These are phyloP conservation scores for Aphelinus atriplicis DNA, from an alignment of 1,140 invertebrate species.

Conservation along the genomic window DNA sequence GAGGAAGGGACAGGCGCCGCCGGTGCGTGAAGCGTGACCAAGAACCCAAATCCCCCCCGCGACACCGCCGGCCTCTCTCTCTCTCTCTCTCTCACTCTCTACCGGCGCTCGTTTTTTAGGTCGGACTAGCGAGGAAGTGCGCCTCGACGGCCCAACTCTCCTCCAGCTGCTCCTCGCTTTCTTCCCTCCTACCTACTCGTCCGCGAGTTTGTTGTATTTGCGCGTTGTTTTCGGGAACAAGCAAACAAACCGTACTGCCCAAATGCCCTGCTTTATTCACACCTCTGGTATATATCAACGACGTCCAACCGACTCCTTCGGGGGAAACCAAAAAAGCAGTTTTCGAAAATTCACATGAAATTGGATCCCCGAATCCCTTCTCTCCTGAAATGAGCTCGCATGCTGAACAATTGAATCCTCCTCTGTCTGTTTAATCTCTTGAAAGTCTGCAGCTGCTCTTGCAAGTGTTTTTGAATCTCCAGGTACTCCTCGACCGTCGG, in stretches of 20 bases:
- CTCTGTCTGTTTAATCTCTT: constrained; percentile 64
- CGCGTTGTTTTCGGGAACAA: no score
- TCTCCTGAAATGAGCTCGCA: background rate
- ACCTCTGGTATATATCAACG: no score
- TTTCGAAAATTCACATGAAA: no score
- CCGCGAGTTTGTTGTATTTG: no score
- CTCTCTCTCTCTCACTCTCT: no score
- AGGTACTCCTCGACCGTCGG: constrained; percentile 70
- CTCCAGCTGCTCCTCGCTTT: background rate
- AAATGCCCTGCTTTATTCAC: no score
- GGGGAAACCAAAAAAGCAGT: no score
- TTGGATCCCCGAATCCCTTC: no score
- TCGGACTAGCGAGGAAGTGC: background rate
- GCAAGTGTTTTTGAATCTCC: constrained; percentile 62
- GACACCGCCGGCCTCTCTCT: background rate
- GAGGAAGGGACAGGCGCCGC: constrained; percentile 63
- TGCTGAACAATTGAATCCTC: constrained; percentile 57
- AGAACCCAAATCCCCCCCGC: constrained; percentile 59
- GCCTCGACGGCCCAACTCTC: no score
- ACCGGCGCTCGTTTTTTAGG: no score
- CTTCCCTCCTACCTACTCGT: background rate
- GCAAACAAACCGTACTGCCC: no score
- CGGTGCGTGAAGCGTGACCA: constrained; percentile 65
- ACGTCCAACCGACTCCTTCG: no score
- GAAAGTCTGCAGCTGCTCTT: constrained; percentile 63